A percentile compares a stretch with the other conserved stretches of the same genome.
Evolutionary conservation across 1,140 invertebrate species (phyloP).

Genomic region (Littorina saxatilis): DNA sequence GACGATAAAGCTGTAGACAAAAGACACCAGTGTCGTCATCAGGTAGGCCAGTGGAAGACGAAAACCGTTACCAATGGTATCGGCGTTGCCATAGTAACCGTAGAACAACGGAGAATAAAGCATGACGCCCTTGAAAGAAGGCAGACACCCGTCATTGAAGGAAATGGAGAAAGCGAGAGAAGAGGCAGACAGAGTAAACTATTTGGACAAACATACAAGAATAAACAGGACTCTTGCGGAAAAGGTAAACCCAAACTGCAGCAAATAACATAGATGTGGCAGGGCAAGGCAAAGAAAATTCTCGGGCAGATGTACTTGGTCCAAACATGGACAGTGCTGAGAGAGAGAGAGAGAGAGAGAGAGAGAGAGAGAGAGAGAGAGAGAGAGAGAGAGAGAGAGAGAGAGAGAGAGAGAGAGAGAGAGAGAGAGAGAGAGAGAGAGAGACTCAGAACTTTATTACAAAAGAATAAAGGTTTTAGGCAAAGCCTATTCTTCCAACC

Average conservation of each 20-base stretch:
- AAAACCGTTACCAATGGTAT: slow-evolving; percentile 82
- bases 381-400: not conserved
- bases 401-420: not conserved
- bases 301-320: too few species aligned
- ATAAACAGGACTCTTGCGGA: too few species aligned
- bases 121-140: slow-evolving; percentile 80
- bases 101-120: slow-evolving; percentile 98
- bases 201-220: too few species aligned
- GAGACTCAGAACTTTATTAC: not conserved
- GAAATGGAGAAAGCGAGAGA: not conserved
- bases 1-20: slow-evolving; percentile 95
- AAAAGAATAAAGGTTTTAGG: too few species aligned
- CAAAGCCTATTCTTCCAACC: too few species aligned
- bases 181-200: not conserved
- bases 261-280: too few species aligned
- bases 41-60: slow-evolving; percentile 95
- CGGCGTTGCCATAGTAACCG: slow-evolving; percentile 91
- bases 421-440: not conserved
- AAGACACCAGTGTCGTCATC: slow-evolving; percentile 89
- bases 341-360: not conserved
- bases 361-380: not conserved
- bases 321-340: not conserved
- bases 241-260: too few species aligned
- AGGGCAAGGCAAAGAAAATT: too few species aligned
- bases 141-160: too few species aligned